Conservation (phyloP, 2,888 invertebrate genomes). For the Leptopilina myrica region DNA sequence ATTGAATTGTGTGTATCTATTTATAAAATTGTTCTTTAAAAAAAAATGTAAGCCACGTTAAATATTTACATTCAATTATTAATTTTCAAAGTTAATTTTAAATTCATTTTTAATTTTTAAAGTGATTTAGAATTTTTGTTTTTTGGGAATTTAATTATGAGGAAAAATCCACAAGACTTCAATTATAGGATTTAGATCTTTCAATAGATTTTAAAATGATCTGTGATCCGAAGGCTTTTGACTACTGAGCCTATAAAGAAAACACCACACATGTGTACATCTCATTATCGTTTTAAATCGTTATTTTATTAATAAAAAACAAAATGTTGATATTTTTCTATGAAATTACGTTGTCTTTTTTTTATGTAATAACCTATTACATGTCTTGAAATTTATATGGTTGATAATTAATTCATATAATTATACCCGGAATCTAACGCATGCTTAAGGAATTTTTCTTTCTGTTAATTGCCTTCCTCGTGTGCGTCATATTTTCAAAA, state of each 20-base stretch:
- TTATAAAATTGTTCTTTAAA: background rate
- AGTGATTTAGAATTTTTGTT: background rate
- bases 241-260: slow-evolving; percentile 49
- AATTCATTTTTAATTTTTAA: background rate
- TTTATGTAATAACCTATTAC: slow-evolving; percentile 46
- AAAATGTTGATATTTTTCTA: slow-evolving; percentile 73
- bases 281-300: slow-evolving; percentile 70
- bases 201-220: slow-evolving; percentile 61
- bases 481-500: too few relatives aligned
- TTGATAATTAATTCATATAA: background rate
- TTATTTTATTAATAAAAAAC: slow-evolving; percentile 71
- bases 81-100: too few relatives aligned
- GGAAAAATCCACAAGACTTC: slow-evolving; percentile 44
- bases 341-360: slow-evolving; percentile 46
- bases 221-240: slow-evolving; percentile 67
- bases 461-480: too few relatives aligned
- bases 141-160: background rate
- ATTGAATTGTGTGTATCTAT: background rate
- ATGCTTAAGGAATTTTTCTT: too few relatives aligned
- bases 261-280: slow-evolving; percentile 68
- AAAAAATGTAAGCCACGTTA: background rate
- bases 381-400: background rate
- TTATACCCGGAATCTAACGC: background rate
- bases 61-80: too few relatives aligned
- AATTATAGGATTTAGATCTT: slow-evolving; percentile 20